Conservation (phyloP, 2,797 vertebrate species). For the Tiaroga cobitis region DNA sequence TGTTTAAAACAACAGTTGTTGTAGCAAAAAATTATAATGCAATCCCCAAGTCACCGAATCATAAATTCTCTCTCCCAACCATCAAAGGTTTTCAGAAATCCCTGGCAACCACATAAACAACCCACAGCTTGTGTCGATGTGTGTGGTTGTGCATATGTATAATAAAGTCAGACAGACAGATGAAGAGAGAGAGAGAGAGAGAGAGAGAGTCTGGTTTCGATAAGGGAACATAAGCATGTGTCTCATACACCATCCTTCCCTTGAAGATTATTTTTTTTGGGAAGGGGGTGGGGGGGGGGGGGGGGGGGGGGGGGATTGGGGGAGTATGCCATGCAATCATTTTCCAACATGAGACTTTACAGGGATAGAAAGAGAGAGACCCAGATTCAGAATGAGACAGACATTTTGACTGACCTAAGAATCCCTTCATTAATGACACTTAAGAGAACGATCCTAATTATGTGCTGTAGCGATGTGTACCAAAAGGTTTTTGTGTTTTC, state of each 20-base stretch:
- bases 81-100: conserved; percentile 41
- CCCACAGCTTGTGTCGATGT: conserved; percentile 27
- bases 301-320: too few species aligned
- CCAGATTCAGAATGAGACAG: background rate
- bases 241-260: conserved; percentile 34
- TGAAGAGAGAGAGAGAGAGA: background rate
- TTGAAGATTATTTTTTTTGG: conserved; percentile 47
- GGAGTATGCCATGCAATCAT: conserved; percentile 27
- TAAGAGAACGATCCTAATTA: background rate
- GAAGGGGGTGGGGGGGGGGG: conserved; percentile 14
- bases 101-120: conserved; percentile 40
- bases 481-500: background rate
- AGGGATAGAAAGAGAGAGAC: conserved; percentile 16
- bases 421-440: conserved; percentile 18
- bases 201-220: conserved; percentile 32
- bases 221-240: conserved; percentile 38
- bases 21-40: conserved; percentile 18
- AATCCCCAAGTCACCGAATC: conserved; percentile 38
- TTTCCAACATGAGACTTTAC: conserved; percentile 44
- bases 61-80: conserved; percentile 35
- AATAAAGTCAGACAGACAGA: conserved; percentile 8
- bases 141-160: conserved; percentile 11
- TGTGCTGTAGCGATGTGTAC: background rate
- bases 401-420: conserved; percentile 13
- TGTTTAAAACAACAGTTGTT: conserved; percentile 21